phyloP scores from a whole-genome alignment of 2,797 vertebrate species.

The Brachymystax lenok region DNA sequence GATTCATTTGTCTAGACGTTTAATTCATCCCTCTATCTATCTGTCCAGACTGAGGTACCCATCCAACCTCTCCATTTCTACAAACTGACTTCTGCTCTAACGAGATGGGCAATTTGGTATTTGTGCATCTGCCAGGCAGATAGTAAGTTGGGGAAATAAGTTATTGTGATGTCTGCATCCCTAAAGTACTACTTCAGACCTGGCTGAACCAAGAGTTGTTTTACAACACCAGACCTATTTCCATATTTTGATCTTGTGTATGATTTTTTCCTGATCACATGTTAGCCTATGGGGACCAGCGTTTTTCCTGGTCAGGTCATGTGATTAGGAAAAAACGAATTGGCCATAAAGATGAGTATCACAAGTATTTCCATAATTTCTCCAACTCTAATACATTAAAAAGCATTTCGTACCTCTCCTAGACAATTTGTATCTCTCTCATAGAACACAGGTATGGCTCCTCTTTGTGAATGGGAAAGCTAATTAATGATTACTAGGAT shows the following conservation, averaged over 20 bases:
- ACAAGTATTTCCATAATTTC: not conserved
- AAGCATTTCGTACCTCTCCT: slow-evolving; percentile 40
- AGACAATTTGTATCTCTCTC: slow-evolving; percentile 51
- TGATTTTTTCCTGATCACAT: too few species aligned
- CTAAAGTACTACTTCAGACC: not conserved
- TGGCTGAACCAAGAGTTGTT: not conserved
- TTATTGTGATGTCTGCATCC: not conserved
- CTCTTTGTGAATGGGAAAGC: slow-evolving; percentile 61
- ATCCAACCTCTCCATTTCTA: slow-evolving; percentile 20
- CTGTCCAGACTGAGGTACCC: not conserved
- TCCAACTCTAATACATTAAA: slow-evolving; percentile 28
- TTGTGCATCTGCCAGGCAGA: slow-evolving; percentile 12
- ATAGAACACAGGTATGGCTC: slow-evolving; percentile 46
- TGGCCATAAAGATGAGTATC: not conserved
- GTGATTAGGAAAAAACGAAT: too few species aligned
- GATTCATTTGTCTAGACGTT: slow-evolving; percentile 49
- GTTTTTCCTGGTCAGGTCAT: too few species aligned
- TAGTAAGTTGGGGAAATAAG: slow-evolving; percentile 22
- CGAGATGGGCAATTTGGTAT: slow-evolving; percentile 21
- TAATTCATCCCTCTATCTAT: slow-evolving; percentile 18
- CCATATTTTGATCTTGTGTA: too few species aligned
- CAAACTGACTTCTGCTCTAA: slow-evolving; percentile 28
- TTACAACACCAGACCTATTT: not conserved
- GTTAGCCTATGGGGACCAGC: too few species aligned
- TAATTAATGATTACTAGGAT: slow-evolving; percentile 68